Evolutionary conservation across 2,888 invertebrate species (phyloP), one percentile per base, ranked within the genome.

Genomic region (Zaprionus obscuricornis): DNA sequence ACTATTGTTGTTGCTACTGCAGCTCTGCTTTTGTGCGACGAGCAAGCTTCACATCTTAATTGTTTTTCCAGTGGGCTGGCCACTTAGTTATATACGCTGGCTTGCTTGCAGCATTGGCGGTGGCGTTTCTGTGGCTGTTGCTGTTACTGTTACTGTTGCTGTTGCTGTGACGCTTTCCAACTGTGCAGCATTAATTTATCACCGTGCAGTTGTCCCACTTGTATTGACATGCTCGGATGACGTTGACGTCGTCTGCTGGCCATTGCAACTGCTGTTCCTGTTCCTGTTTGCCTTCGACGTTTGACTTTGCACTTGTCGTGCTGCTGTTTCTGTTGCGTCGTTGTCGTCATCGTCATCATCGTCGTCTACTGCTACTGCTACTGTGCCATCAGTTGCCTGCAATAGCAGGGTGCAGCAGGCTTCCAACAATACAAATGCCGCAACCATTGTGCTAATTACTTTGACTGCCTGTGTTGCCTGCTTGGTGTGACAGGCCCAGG

Each of bases 371-470:
- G 37, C 27, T 1, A 14, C 52, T 8, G 22, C 55, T 3, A 37
- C 51, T 0, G 54, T 50, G 0, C 46, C 40, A 14, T 31, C 74
- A 22, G 52, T 7, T 31, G 60, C 63, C 47, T 76, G 71, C 14
- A 68, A 74, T 47, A 74, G 68, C 56, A 72, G 59, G 34, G 67
- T 65, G 45, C 76, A 75, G 88, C 76, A 77, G 67, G 79, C 72
- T 56, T 86, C 85, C 74, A 85, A 74, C 70, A 88, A 72, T 66
- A 85, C 75, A 72, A 88, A 77, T 66, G 85, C 83, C 47, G 83
- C 83, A 65, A 86, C 83, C 78, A 89, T 78, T 73, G 87, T 77
- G 76, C 84, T 88, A 84, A 89, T 72, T 75, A 85, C 76, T 76
- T 87, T 85, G 82, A 82, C 85, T 51, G 87, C 76, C 69, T 82